Evolutionary conservation across 2,797 vertebrate species (phyloP), one percentile per base, ranked within the genome.

Genomic region (Phyllotis vaccarum): DNA sequence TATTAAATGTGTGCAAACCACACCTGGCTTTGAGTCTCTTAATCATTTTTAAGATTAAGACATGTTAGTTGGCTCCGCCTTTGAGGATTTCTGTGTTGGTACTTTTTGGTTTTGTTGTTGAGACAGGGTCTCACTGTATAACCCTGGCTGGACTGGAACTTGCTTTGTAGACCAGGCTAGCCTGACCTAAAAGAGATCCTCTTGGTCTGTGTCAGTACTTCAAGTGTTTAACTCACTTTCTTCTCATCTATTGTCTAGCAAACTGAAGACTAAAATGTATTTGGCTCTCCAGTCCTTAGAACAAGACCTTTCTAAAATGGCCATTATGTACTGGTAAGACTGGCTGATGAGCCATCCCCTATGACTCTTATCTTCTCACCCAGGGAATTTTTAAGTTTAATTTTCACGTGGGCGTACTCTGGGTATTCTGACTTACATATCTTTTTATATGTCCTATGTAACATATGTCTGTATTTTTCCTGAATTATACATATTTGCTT

Each of bases 241-340:
- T 95, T 54, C 40, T 88, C 34, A 68, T 94, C 80, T 58, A 92
- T 94, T 66, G 22, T 93, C 56, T 93, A 99, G 99, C 98, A 99
- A 99, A 98, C 98, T 99, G 90, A 99, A 99, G 99, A 99, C 99
- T 37, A 99, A 99, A 98, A 99, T 99, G 99, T 99, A 99, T 96
- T 99, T 99, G 96, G 99, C 99, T 43, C 99, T 99, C 89, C 99
- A 99, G 89, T 99, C 99, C 90, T 98, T 99, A 97, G 99, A 99
- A 98, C 98, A 99, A 97, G 99, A 99, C 98, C 99, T 99, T 89
- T 99, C 99, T 46, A 99, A 99, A 98, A 99, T 99, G 99, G 99
- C 99, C 96, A 99, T 99, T 97, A 99, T 99, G 99, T 99, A 99
- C 95, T 99, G 99, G 99, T 99, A 98, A 98, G 98, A 97, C 37